phyloP scores from a whole-genome alignment of 2,113 vertebrate species.

The Cariama cristata region DNA sequence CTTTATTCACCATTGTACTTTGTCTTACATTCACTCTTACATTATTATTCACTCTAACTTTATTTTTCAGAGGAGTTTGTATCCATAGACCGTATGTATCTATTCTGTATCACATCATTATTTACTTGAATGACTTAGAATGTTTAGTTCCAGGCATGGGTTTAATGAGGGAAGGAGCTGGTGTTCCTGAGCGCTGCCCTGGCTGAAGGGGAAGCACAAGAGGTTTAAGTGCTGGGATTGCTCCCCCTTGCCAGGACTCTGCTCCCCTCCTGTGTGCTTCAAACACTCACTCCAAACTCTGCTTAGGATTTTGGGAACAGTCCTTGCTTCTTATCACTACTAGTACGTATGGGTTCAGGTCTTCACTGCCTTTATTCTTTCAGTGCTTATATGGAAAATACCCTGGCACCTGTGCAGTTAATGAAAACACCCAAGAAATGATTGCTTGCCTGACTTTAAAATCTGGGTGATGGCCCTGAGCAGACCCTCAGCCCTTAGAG shows the following conservation, averaged over 20 bases:
- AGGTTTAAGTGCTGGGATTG: neutral
- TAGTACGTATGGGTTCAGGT: fast-evolving
- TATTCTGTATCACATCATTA: neutral
- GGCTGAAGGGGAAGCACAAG: neutral
- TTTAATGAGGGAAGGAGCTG: neutral
- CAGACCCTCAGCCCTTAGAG: neutral
- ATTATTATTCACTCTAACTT: neutral
- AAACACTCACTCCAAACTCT: neutral
- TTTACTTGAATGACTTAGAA: neutral
- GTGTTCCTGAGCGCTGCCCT: neutral
- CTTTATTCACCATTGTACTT: neutral
- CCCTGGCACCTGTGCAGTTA: fast-evolving
- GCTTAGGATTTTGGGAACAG: neutral
- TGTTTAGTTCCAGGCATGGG: fast-evolving
- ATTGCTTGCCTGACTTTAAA: neutral
- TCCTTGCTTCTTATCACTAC: neutral
- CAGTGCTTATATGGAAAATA: neutral
- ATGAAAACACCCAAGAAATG: neutral
- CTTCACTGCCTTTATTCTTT: neutral
- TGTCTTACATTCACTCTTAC: neutral
- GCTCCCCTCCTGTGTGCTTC: fast-evolving
- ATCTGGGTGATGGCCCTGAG: neutral
- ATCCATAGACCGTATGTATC: neutral
- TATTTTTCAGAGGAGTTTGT: neutral
- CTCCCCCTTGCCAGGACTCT: neutral